phyloP scores from a whole-genome alignment of 2,888 invertebrate genomes.

The Standfussiana lucernea region DNA sequence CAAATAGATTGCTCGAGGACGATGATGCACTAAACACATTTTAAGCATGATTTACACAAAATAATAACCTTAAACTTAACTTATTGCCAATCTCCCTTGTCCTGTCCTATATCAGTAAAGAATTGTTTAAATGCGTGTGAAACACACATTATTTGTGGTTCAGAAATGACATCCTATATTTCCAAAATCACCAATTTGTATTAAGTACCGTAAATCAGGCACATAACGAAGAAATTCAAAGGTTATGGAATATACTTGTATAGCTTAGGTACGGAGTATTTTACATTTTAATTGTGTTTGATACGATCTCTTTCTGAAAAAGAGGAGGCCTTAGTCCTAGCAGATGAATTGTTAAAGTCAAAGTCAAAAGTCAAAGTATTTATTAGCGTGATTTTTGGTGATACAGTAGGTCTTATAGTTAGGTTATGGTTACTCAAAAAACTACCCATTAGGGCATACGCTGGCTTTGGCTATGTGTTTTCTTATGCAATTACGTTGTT shows the following conservation, averaged over 20 bases:
- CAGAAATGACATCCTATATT: conserved; percentile 15
- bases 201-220: not conserved
- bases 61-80: not conserved
- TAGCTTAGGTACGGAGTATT: not conserved
- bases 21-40: not conserved
- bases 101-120: not conserved
- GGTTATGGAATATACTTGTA: not conserved
- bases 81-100: conserved; percentile 2
- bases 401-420: too few relatives aligned
- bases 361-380: too few relatives aligned
- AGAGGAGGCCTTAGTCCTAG: not conserved
- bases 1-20: not conserved
- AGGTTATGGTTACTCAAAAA: too few relatives aligned
- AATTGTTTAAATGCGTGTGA: conserved; percentile 34
- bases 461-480: not conserved
- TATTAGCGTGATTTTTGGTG: too few relatives aligned
- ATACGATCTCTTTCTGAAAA: not conserved
- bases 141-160: conserved; percentile 14
- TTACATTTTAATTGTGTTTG: not conserved
- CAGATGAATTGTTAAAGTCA: too few relatives aligned
- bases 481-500: not conserved
- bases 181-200: conserved; percentile 15
- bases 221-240: not conserved
- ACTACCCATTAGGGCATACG: too few relatives aligned
- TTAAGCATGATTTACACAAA: not conserved